A percentile compares a stretch with the other conserved stretches of the same genome.
Evolutionary conservation across 2,888 invertebrate genomes (phyloP).

Genomic region (Smittia sp.): DNA sequence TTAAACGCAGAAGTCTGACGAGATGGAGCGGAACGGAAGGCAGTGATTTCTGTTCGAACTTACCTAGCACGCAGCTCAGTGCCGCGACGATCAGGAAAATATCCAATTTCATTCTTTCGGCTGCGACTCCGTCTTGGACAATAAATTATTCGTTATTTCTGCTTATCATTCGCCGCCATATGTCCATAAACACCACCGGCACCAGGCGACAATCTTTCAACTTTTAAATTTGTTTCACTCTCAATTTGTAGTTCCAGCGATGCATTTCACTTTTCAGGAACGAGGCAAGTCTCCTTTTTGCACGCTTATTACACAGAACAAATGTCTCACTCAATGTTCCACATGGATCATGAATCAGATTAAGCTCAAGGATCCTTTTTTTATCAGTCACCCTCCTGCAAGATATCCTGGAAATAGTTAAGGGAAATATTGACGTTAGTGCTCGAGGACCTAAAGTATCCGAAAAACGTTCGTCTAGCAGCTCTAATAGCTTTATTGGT

Average conservation of each 20-base stretch:
- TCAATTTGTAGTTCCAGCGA: constrained; percentile 34
- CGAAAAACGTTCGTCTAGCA: neutral
- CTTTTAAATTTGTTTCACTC: constrained; percentile 18
- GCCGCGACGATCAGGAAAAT: constrained; percentile 18
- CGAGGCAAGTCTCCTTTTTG: neutral
- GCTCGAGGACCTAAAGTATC: constrained; percentile 12
- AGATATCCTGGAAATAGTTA: neutral
- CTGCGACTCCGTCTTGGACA: neutral
- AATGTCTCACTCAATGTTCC: constrained; percentile 25
- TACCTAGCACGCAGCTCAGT: constrained; percentile 26
- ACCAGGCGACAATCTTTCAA: constrained; percentile 9
- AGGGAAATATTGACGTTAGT: neutral
- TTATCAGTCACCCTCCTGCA: neutral
- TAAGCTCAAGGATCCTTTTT: constrained; percentile 38
- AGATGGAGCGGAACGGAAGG: constrained; percentile 15
- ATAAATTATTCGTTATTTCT: constrained; percentile 31
- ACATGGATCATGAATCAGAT: constrained; percentile 30
- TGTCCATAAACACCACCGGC: constrained; percentile 8
- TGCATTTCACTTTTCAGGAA: constrained; percentile 30
- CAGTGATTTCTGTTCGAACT: constrained; percentile 22
- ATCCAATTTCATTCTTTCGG: constrained; percentile 33
- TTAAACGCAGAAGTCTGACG: constrained; percentile 23
- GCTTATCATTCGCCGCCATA: constrained; percentile 35
- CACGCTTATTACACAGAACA: constrained; percentile 36
- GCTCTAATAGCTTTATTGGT: constrained; percentile 39